Evolutionary conservation across 1,140 invertebrate species (phyloP).

Genomic region (Artemia franciscana): DNA sequence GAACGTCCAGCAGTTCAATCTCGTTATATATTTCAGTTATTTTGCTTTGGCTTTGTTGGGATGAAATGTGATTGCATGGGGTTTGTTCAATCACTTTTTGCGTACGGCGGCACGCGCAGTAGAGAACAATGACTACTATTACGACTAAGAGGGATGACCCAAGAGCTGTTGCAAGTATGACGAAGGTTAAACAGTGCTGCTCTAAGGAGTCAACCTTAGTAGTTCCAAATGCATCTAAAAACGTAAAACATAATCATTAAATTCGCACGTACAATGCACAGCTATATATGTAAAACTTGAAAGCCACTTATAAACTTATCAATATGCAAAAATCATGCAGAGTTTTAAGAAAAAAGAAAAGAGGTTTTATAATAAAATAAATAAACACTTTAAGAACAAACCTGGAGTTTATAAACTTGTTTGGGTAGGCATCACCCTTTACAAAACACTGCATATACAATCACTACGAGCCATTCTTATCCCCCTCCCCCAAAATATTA

Average conservation of each 20-base stretch:
- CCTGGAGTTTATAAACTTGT: neutral
- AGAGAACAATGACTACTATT: conserved; percentile 1
- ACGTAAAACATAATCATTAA: too few species aligned
- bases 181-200: conserved; percentile 6
- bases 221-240: neutral
- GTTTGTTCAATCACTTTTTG: neutral
- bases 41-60: neutral
- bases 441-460: too few species aligned
- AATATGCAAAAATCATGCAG: too few species aligned
- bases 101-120: conserved; percentile 5
- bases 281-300: too few species aligned
- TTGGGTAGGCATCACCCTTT: too few species aligned
- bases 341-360: too few species aligned
- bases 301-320: too few species aligned
- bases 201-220: conserved; percentile 1
- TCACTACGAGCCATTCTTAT: too few species aligned
- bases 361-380: neutral
- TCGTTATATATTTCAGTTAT: conserved; percentile 5
- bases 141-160: conserved; percentile 8
- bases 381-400: neutral
- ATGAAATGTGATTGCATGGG: neutral
- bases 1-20: conserved; percentile 7
- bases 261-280: too few species aligned
- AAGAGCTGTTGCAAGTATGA: conserved; percentile 5
- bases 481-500: too few species aligned